Conservation (phyloP, 2,113 vertebrate genomes). For the human (Homo sapiens) region DNA sequence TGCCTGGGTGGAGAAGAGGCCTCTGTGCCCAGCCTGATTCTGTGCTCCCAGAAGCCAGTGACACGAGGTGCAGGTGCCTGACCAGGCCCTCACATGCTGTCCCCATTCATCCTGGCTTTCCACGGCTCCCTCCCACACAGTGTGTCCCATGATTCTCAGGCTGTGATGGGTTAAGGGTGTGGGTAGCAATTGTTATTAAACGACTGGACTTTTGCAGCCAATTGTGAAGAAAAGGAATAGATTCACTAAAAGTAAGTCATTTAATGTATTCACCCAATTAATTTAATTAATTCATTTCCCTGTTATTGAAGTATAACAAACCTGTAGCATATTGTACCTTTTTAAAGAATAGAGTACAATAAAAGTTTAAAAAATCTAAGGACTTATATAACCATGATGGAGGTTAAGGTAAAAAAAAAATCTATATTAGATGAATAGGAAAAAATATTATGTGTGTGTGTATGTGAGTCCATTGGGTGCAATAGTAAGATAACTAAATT, state of each 20-base stretch:
- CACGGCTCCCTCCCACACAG: accelerated
- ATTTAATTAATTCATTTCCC: neutral
- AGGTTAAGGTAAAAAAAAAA: neutral
- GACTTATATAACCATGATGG: neutral
- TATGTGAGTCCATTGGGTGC: neutral
- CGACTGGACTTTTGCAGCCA: conserved; percentile 16
- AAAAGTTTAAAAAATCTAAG: neutral
- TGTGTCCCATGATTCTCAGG: neutral
- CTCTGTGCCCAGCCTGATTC: too few species aligned
- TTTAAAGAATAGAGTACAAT: neutral
- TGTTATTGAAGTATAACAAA: neutral
- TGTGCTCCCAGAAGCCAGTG: neutral
- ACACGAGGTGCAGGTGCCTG: neutral
- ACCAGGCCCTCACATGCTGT: neutral
- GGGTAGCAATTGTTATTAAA: conserved; percentile 58
- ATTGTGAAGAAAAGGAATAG: neutral
- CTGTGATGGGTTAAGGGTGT: neutral
- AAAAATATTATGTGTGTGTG: neutral
- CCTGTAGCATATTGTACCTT: neutral
- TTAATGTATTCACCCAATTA: neutral
- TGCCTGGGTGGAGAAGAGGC: neutral
- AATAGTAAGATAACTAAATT: neutral
- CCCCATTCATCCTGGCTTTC: neutral
- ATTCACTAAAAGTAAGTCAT: neutral
- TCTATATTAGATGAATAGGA: neutral